A percentile compares a stretch with the other conserved stretches of the same genome.
These are phyloP conservation scores for Ceuthmochares aereus DNA, from an alignment of 2,113 vertebrate genomes.

Conservation along the genomic window DNA sequence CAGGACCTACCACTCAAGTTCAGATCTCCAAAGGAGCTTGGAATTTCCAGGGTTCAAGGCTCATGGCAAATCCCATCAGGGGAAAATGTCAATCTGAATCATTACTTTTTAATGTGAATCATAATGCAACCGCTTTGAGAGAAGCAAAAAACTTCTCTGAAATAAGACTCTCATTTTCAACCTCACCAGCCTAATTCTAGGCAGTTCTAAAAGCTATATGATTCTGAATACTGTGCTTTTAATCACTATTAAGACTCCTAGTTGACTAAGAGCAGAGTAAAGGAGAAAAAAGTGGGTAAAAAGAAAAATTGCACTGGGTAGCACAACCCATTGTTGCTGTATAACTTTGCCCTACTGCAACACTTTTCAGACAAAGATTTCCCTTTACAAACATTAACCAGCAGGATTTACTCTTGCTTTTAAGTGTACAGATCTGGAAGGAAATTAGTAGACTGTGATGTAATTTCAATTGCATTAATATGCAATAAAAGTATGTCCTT, in stretches of 20 bases:
- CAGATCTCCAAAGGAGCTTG: background rate
- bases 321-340: background rate
- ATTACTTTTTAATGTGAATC: background rate
- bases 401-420: conserved; percentile 28
- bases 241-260: background rate
- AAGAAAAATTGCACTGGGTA: background rate
- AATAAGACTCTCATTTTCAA: background rate
- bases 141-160: background rate
- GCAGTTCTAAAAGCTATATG: background rate
- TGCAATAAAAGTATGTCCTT: conserved; percentile 29
- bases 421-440: background rate
- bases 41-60: background rate
- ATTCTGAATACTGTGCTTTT: background rate
- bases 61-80: background rate
- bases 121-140: background rate
- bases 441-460: conserved; percentile 53
- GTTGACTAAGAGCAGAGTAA: background rate
- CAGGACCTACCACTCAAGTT: background rate
- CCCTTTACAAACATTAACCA: background rate
- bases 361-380: background rate
- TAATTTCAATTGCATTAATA: conserved; percentile 68
- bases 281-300: background rate
- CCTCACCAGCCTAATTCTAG: background rate
- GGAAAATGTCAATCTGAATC: background rate
- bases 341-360: background rate